A percentile compares a stretch with the other conserved stretches of the same genome.
phyloP scores from a whole-genome alignment of 2,888 invertebrate genomes.

The Xestoiulus laeticollis region DNA sequence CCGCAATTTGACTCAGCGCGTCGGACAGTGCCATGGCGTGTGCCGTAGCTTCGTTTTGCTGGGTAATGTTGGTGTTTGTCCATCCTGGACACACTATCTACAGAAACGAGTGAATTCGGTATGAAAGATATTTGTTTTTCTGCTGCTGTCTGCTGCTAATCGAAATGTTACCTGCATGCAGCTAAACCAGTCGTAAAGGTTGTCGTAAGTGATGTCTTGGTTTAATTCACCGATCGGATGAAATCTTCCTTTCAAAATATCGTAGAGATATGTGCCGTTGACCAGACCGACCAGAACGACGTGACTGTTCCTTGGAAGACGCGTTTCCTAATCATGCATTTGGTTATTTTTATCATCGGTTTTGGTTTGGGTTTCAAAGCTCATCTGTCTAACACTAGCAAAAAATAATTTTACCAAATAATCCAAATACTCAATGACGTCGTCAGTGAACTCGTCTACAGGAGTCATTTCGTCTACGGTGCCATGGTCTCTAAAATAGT shows the following conservation, averaged over 20 bases:
- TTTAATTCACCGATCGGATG: conserved; percentile 66
- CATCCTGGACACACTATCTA: conserved; percentile 49
- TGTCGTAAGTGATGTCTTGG: conserved; percentile 65
- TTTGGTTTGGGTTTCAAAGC: not conserved
- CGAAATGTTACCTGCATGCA: conserved; percentile 63
- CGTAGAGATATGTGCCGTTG: conserved; percentile 66
- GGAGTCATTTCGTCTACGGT: conserved; percentile 42
- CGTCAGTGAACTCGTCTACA: conserved; percentile 58
- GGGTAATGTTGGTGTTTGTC: conserved; percentile 43
- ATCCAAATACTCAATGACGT: conserved; percentile 59
- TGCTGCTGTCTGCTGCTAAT: not conserved
- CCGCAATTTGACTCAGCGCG: conserved; percentile 38
- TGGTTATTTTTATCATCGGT: not conserved
- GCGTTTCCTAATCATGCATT: conserved; percentile 61
- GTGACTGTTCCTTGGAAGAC: conserved; percentile 65
- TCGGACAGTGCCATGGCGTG: conserved; percentile 48
- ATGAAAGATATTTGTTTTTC: not conserved
- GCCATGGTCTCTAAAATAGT: conserved; percentile 2
- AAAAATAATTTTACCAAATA: conserved; percentile 50
- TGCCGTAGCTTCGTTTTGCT: conserved; percentile 43
- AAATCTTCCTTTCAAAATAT: conserved; percentile 63
- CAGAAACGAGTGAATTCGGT: not conserved
- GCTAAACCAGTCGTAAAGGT: conserved; percentile 66
- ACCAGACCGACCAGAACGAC: conserved; percentile 66
- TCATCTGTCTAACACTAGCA: not conserved